A percentile compares a stretch with the other conserved stretches of the same genome.
Evolutionary conservation across 2,797 vertebrate species (phyloP).

Genomic region (Dendrocincla fuliginosa): DNA sequence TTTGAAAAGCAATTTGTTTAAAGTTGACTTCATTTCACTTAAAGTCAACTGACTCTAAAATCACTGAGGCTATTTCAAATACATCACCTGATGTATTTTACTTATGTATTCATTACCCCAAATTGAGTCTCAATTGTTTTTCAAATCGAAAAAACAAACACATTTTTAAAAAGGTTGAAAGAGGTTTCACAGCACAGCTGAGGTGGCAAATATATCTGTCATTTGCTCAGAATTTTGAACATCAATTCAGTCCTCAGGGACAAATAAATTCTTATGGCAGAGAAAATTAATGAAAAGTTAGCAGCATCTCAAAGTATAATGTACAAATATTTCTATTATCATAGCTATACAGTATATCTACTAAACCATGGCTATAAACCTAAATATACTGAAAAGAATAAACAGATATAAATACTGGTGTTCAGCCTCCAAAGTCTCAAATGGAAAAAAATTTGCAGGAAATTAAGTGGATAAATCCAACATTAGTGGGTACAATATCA

Average conservation of each 20-base stretch:
- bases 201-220: neutral
- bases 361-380: neutral
- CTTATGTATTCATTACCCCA: neutral
- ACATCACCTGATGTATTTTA: neutral
- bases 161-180: neutral
- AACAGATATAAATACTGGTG: neutral
- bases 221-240: neutral
- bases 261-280: neutral
- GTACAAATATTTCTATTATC: neutral
- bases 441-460: neutral
- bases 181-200: neutral
- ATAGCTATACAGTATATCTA: neutral
- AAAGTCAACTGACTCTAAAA: neutral
- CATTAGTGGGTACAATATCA: neutral
- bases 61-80: neutral
- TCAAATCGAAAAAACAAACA: neutral
- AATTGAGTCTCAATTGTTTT: neutral
- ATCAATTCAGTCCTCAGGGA: neutral
- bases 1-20: neutral
- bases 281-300: neutral
- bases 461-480: constrained; percentile 7
- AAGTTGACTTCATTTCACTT: neutral
- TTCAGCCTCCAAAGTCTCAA: neutral
- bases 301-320: neutral
- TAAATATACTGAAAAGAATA: neutral